Conservation (phyloP, 35 echinoderm and acorn worm genomes). For the Apostichopus californicus region DNA sequence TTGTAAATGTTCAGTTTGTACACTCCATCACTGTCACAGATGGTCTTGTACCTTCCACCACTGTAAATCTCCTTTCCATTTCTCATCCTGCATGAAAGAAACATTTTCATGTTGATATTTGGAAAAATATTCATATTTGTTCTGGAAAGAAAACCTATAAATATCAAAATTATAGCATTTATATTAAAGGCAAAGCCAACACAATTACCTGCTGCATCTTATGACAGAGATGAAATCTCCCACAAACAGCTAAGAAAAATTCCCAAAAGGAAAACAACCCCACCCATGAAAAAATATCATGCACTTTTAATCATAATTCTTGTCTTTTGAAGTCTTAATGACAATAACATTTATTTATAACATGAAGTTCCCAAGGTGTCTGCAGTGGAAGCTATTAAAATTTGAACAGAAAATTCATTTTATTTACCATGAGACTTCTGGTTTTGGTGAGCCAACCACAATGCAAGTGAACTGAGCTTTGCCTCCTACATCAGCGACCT, state of each 20-base stretch:
- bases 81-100: constrained; percentile 62
- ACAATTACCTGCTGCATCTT: too few relatives aligned
- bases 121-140: background rate
- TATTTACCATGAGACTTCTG: constrained; percentile 82
- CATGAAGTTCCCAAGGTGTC: too few relatives aligned
- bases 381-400: too few relatives aligned
- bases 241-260: too few relatives aligned
- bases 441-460: constrained; percentile 81
- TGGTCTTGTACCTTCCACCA: constrained; percentile 74
- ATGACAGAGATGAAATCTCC: too few relatives aligned
- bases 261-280: background rate
- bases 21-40: constrained; percentile 68
- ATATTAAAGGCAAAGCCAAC: too few relatives aligned
- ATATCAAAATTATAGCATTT: too few relatives aligned
- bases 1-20: constrained; percentile 65
- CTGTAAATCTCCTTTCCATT: constrained; percentile 72
- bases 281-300: too few relatives aligned
- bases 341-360: too few relatives aligned
- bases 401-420: background rate
- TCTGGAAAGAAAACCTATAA: too few relatives aligned
- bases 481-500: constrained; percentile 54
- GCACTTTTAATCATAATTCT: too few relatives aligned
- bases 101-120: background rate
- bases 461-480: constrained; percentile 78
- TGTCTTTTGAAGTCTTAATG: too few relatives aligned